Evolutionary conservation across 2,797 vertebrate genomes (phyloP), one percentile per base, ranked within the genome.

Genomic region (Sebastes trivittatus): DNA sequence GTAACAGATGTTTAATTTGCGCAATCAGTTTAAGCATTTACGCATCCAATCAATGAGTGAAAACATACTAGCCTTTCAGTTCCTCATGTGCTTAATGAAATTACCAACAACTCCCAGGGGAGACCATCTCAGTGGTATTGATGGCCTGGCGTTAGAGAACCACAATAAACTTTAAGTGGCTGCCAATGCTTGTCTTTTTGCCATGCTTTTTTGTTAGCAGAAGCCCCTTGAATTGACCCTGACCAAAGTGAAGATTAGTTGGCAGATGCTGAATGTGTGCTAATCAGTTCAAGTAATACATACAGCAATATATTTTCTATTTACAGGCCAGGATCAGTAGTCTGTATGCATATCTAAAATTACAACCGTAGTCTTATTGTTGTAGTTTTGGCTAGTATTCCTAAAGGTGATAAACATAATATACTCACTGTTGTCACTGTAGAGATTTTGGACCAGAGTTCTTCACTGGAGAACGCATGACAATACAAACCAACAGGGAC

Each of bases 121-220:
- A 78, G 58, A 72, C 14, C 6, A 23, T 59, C 65, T 65, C 67
- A 38, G 29, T 74, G 54, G 63, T 74, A 74, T 84, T 84, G 70
- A 83, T 83, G 65, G 23, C 29, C 5, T 72, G 27, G 29, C 7
- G 8, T 62, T 72, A 25, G 30, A 75, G 63, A 62, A 36, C 56
- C 62, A 56, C 80, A 83, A 60, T 87, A 56, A 54, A 55, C 42
- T 59, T 73, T 13, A 69, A 86, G 27, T 85, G 66, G 16, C 23
- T 52, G 56, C 27, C 29, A n/a, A 2, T 83, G 36, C 16, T 80
- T 13, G 10, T 55, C 22, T 46, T 58, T 58, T 46, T 66, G 8
- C 27, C 3, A 3, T 22, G 8, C 4, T 22, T 55, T 36, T 76
- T 32, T 62, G 52, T 34, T 22, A 7, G 22, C 18, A 49, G 25